phyloP scores from a whole-genome alignment of 2,113 vertebrate species.

The Otolemur garnettii region DNA sequence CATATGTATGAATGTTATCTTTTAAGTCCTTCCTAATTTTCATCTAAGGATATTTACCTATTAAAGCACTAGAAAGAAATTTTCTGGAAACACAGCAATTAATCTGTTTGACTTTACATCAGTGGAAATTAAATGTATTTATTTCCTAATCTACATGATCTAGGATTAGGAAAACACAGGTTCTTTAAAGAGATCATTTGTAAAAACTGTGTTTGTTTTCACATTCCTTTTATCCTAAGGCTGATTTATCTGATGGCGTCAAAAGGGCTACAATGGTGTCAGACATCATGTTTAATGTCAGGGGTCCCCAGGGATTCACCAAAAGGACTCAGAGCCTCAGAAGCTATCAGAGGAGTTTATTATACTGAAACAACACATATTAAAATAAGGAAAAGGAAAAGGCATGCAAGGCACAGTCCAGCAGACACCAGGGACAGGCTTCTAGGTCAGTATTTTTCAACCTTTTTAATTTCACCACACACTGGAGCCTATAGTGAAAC shows the following conservation, averaged over 20 bases:
- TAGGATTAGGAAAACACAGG: background rate
- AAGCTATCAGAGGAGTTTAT: background rate
- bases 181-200: background rate
- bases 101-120: background rate
- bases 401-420: fast-evolving
- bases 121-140: background rate
- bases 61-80: background rate
- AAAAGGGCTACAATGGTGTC: background rate
- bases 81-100: background rate
- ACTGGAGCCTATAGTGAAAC: too few relatives aligned
- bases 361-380: background rate
- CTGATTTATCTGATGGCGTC: background rate
- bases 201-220: background rate
- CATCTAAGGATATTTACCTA: background rate
- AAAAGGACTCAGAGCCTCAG: background rate
- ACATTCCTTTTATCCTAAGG: background rate
- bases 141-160: background rate
- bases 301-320: background rate
- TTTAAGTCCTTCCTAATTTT: background rate
- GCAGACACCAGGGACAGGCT: background rate
- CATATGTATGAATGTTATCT: background rate
- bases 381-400: background rate
- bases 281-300: background rate
- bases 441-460: too few relatives aligned
- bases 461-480: too few relatives aligned